phyloP scores from a whole-genome alignment of 2,797 vertebrate species.

The Enteromius argenteus region DNA sequence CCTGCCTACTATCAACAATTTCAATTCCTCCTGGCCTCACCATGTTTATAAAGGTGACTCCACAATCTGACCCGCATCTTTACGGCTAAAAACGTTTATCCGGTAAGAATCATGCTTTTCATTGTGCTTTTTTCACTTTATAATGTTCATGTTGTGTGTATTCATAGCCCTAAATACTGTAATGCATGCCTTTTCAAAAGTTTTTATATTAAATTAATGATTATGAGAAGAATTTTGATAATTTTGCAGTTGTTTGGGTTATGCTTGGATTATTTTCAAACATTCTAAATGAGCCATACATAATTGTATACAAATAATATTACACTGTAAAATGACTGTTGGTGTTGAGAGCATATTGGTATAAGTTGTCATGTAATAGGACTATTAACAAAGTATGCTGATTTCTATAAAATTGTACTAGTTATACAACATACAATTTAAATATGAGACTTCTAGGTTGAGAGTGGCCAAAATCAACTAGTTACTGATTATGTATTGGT shows the following conservation, averaged over 20 bases:
- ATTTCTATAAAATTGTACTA: background rate
- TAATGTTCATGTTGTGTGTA: background rate
- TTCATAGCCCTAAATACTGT: background rate
- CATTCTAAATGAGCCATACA: background rate
- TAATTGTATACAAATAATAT: background rate
- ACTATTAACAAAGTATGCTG: background rate
- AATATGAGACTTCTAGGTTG: background rate
- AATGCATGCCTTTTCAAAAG: background rate
- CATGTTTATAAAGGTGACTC: constrained; percentile 68
- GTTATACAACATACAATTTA: background rate
- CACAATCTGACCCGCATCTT: background rate
- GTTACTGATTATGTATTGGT: background rate
- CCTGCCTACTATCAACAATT: constrained; percentile 64
- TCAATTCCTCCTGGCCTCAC: constrained; percentile 57
- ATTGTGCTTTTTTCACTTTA: background rate
- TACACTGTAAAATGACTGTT: background rate
- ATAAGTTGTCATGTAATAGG: background rate
- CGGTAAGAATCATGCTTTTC: constrained; percentile 21
- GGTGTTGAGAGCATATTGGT: background rate
- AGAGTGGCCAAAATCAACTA: background rate
- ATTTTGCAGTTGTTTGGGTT: background rate
- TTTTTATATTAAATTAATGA: background rate
- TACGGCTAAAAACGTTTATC: background rate
- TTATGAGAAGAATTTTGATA: background rate
- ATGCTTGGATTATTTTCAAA: background rate